Base-by-base conservation (phyloP, 2,797 vertebrate genomes). In the Nyctalus aviator region DNA sequence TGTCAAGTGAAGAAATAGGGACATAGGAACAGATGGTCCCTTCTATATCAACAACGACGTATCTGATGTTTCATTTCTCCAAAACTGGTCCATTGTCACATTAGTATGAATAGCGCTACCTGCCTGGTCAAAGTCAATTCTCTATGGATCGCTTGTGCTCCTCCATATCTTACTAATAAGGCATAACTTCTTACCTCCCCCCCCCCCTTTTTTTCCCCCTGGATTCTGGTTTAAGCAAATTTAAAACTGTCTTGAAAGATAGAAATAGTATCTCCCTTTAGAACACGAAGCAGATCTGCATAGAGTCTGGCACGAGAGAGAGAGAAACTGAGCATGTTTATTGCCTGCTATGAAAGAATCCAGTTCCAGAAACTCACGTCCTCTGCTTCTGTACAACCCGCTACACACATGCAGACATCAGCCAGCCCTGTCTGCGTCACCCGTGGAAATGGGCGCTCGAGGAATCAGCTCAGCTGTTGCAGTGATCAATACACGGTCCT, bases 51-150 rank as follows among this genome's bases (percentile, higher is more conserved):
- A 15, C 76, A 76, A 59, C 64, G 62, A 10, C 32, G 66, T 64
- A 69, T 46, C 35, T 71, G 50, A 10, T 68, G 11, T 25, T 90
- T 72, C 44, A 11, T 55, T 76, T 90, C 48, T 95, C 71, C 53
- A 44, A 55, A 75, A 59, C 13, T 6, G 6, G 76, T 81, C 8
- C 15, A 73, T 13, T 21, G 2, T 69, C n/a, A 23, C 30, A 55
- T 48, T 41, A 25, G 18, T 11, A 44, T 62, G 66, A 71, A 27
- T 14, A 21, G 50, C 9, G n/a, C 18, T 21, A 30, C 25, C 3
- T 85, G 25, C 37, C 53, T 44, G 11, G 13, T 55, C 7, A 86
- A 79, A 69, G 46, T 44, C 20, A 89, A 9, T 48, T 81, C 75
- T 44, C 44, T 14, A 0, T 23, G 44, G 11, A 3, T 76, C 8